These are phyloP conservation scores for Nesometra sesokonis DNA, from an alignment of 35 echinoderm and acorn worm genomes.

Conservation along the genomic window DNA sequence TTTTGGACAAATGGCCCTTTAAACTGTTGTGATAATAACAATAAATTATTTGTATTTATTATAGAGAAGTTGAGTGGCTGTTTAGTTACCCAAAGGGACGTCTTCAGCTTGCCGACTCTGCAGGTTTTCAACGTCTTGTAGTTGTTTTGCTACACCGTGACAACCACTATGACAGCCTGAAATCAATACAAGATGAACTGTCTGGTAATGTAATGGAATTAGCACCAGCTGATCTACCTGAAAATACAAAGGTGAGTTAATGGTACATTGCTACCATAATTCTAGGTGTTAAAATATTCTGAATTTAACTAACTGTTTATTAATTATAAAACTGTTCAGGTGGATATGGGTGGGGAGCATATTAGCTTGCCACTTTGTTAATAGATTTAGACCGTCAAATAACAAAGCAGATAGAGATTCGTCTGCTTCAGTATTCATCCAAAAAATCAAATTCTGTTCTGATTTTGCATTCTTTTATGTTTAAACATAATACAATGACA, in stretches of 20 bases:
- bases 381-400: too few relatives aligned
- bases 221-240: conserved; percentile 35
- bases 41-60: not conserved
- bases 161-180: conserved; percentile 47
- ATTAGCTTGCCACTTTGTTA: not conserved
- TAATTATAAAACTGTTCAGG: not conserved
- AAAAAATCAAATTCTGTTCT: too few relatives aligned
- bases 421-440: too few relatives aligned
- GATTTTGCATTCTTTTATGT: too few relatives aligned
- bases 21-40: too few relatives aligned
- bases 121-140: conserved; percentile 63
- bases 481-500: too few relatives aligned
- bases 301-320: not conserved
- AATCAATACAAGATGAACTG: conserved; percentile 64
- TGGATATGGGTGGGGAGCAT: not conserved
- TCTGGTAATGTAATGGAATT: conserved; percentile 80
- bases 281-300: too few relatives aligned
- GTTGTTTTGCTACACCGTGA: conserved; percentile 64
- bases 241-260: conserved; percentile 30
- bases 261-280: too few relatives aligned
- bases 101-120: conserved; percentile 39
- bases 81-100: conserved; percentile 48
- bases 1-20: too few relatives aligned
- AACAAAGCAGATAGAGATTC: too few relatives aligned
- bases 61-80: conserved; percentile 77